Percentiles rank a stretch among this genome's conserved stretches.
Evolutionary conservation across 2,888 invertebrate species (phyloP).

Genomic region (Apamea anceps): DNA sequence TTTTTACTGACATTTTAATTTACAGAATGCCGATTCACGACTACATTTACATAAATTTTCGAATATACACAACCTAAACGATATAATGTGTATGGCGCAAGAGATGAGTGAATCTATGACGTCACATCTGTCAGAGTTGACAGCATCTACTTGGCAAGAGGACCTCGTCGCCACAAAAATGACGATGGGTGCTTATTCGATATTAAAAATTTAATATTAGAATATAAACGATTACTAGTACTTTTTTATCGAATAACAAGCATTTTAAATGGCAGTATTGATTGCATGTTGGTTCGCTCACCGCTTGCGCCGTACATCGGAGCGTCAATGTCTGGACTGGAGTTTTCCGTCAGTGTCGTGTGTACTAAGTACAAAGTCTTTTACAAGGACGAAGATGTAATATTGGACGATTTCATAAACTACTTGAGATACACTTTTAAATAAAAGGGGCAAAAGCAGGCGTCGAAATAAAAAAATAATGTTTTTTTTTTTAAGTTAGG

Average conservation of each 20-base stretch:
- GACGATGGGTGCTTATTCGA: conserved; percentile 55
- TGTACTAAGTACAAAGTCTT: conserved; percentile 90
- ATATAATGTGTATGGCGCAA: conserved; percentile 77
- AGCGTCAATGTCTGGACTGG: conserved; percentile 71
- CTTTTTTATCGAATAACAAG: conserved; percentile 59
- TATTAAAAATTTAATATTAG: conserved; percentile 60
- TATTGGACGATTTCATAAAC: conserved; percentile 87
- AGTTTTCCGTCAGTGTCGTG: conserved; percentile 77
- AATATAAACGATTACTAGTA: conserved; percentile 60
- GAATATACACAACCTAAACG: conserved; percentile 84
- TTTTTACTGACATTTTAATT: conserved; percentile 77
- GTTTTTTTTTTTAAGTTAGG: conserved; percentile 70
- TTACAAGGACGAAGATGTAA: conserved; percentile 89
- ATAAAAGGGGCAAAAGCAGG: conserved; percentile 76
- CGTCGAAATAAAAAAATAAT: conserved; percentile 76
- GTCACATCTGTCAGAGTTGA: conserved; percentile 57
- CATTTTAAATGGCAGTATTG: conserved; percentile 64
- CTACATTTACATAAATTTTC: conserved; percentile 78
- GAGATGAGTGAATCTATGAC: conserved; percentile 72
- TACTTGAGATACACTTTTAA: conserved; percentile 74
- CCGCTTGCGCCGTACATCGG: conserved; percentile 71
- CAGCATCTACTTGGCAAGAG: conserved; percentile 56
- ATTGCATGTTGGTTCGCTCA: conserved; percentile 66
- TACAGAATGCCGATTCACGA: conserved; percentile 79
- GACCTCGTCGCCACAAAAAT: conserved; percentile 61